Base-by-base conservation (phyloP, 2,888 invertebrate genomes). In the Habrosyne pyritoides region DNA sequence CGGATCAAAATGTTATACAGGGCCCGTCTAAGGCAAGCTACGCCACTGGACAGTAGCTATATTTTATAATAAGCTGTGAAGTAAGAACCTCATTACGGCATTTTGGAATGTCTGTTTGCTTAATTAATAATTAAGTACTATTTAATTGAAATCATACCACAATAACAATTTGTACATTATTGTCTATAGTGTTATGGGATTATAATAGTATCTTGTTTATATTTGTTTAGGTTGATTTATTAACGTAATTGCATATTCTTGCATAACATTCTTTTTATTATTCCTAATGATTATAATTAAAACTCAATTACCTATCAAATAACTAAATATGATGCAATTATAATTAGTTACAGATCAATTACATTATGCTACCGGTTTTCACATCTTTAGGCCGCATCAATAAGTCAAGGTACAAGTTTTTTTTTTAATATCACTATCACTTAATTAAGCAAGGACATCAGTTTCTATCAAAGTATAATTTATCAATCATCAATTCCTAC, bases 401-500 rank as follows among this genome's bases (percentile, higher is more conserved):
- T 22, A 33, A 24, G 48, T 24, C 54, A 54, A 54, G 50, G 54
- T 28, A 48, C 26, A 51, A 26, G 22, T 33, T 46, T 48, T 36
- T 48, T 21, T 24, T 22, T 57, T 58, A 64, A 58, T 57, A 53
- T 22, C 22, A 36, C 12, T 8, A 36, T 22, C 22, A 52, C n/a
- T 69, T 63, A 70, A 73, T 69, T 69, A 59, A 66, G 55, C 73
- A 71, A 71, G 73, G 73, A 75, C 71, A 63, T 53, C 48, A 52
- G 55, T 64, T 71, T 69, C 68, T 74, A 67, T 70, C 60, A 61
- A 61, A 53, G 53, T 56, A 73, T 60, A 69, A 81, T 77, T 81
- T 77, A 81, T 83, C 81, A 81, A 73, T 73, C 69, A 71, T 73
- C 64, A 58, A 61, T 70, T 72, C 58, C 56, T 47, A 67, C 42